Conservation (phyloP, 2,888 invertebrate genomes). For the Agrotis puta region DNA sequence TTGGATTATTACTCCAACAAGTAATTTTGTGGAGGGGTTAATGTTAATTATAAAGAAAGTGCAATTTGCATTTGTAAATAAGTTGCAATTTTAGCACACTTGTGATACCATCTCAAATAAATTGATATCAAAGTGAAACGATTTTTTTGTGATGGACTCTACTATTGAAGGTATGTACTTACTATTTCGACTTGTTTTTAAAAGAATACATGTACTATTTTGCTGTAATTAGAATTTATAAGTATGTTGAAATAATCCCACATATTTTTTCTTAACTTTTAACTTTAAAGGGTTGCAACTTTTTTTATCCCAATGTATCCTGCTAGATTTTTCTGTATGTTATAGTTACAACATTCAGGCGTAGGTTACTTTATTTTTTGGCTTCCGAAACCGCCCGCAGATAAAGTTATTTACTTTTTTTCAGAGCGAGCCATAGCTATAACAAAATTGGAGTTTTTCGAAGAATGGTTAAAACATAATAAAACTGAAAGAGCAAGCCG, state of each 20-base stretch:
- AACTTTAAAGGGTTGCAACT: neutral
- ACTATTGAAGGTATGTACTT: too few relatives aligned
- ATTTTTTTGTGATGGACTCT: too few relatives aligned
- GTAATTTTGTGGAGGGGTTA: too few relatives aligned
- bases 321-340: neutral
- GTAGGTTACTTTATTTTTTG: neutral
- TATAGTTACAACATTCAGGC: neutral
- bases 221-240: neutral
- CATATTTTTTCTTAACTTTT: neutral
- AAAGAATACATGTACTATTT: too few relatives aligned
- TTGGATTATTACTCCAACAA: too few relatives aligned
- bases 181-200: too few relatives aligned
- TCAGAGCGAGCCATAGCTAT: neutral
- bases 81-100: too few relatives aligned
- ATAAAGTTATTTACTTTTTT: neutral
- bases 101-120: too few relatives aligned
- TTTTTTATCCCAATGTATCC: neutral
- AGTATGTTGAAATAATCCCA: neutral
- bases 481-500: too few relatives aligned
- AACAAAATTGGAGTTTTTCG: neutral
- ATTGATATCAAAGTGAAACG: too few relatives aligned
- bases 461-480: conserved; percentile 1
- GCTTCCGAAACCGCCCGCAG: neutral
- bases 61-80: too few relatives aligned
- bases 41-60: too few relatives aligned